Percentiles rank a stretch among this genome's conserved stretches.
phyloP scores from a whole-genome alignment of 2,888 invertebrate species.

The Cyrtodaria siliqua region DNA sequence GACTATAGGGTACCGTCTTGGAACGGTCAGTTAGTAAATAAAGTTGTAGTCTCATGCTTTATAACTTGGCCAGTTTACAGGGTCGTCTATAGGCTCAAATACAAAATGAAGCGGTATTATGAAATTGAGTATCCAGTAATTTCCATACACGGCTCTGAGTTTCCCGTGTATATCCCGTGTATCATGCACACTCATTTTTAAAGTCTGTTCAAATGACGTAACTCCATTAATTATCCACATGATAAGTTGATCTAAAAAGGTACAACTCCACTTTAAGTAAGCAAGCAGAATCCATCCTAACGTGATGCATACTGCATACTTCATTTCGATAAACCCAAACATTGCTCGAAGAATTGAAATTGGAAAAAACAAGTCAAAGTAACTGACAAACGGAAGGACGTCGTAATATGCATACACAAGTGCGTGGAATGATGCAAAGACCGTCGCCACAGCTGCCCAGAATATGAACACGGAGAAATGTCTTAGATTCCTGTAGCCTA shows the following conservation, averaged over 20 bases:
- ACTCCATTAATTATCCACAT: conserved; percentile 67
- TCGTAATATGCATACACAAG: conserved; percentile 37
- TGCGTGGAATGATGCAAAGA: conserved; percentile 69
- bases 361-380: conserved; percentile 74
- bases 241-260: conserved; percentile 70
- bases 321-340: conserved; percentile 63
- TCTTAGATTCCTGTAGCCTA: conserved; percentile 82
- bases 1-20: no score
- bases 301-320: conserved; percentile 60
- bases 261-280: conserved; percentile 68
- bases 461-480: conserved; percentile 81
- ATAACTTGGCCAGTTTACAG: conserved; percentile 72
- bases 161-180: conserved; percentile 62
- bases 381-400: conserved; percentile 56
- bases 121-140: conserved; percentile 76
- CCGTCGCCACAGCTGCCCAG: conserved; percentile 72
- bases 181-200: conserved; percentile 72
- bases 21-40: no score
- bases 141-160: conserved; percentile 76
- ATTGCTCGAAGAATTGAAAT: conserved; percentile 69
- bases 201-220: conserved; percentile 79
- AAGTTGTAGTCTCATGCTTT: no score
- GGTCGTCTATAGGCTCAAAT: conserved; percentile 75
- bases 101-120: conserved; percentile 77
- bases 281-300: conserved; percentile 73